Evolutionary conservation across 2,888 invertebrate species (phyloP).

Genomic region (Embidobia sp.): DNA sequence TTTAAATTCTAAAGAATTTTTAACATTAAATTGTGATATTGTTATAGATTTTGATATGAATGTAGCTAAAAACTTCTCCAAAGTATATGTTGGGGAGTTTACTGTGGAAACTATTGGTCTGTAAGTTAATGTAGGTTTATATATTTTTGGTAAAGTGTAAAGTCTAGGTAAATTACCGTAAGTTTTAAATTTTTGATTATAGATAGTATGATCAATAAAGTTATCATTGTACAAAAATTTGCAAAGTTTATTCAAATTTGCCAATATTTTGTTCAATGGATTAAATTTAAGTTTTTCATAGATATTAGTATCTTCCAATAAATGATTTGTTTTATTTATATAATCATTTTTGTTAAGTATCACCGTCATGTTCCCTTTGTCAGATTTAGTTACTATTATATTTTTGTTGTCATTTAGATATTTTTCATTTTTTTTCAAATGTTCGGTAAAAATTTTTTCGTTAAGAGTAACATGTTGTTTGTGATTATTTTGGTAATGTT

Average conservation of each 20-base stretch:
- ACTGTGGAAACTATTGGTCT: constrained; percentile 13
- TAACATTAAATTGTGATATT: constrained; percentile 4
- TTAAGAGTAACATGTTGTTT: not conserved
- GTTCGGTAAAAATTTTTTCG: not conserved
- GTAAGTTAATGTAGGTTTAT: not conserved
- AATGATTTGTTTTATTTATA: not conserved
- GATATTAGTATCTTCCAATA: not conserved
- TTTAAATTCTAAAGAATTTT: constrained; percentile 11
- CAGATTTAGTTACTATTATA: not conserved
- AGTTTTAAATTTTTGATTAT: not conserved
- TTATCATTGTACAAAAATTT: not conserved
- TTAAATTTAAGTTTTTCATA: not conserved
- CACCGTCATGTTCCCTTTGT: constrained; percentile 8
- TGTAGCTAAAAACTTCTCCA: not conserved
- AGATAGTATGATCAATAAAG: not conserved
- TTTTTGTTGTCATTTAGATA: not conserved
- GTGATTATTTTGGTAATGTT: not conserved
- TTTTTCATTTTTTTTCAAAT: not conserved
- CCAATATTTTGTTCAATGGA: not conserved
- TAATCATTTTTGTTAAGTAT: not conserved
- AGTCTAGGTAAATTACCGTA: constrained; percentile 3
- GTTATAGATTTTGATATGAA: not conserved
- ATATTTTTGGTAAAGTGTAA: constrained; percentile 15
- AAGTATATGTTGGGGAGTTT: not conserved
- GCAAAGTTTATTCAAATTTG: not conserved